These are phyloP conservation scores for Acyrthosiphon pisum DNA, from an alignment of 1,140 invertebrate genomes.

Conservation along the genomic window DNA sequence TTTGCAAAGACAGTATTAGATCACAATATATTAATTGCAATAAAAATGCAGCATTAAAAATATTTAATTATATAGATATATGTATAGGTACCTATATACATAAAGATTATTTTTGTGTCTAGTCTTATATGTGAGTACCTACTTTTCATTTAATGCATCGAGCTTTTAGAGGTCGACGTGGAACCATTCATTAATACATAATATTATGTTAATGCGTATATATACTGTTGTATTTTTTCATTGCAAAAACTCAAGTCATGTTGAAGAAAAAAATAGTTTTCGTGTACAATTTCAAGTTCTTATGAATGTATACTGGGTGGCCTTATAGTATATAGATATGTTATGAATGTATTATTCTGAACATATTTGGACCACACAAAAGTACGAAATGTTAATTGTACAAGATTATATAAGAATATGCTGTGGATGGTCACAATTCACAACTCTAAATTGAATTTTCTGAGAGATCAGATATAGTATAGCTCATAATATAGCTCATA, in stretches of 20 bases:
- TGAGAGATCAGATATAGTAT: background rate
- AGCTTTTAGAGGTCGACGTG: background rate
- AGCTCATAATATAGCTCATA: background rate
- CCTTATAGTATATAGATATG: background rate
- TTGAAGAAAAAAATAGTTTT: background rate
- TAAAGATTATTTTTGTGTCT: background rate
- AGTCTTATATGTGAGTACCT: background rate
- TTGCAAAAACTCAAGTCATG: background rate
- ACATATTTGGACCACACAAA: background rate
- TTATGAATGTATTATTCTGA: background rate
- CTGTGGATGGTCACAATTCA: background rate
- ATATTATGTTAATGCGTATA: background rate
- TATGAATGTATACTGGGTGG: constrained; percentile 6
- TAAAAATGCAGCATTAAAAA: constrained; percentile 33
- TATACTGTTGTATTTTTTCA: background rate
- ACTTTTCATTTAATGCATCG: background rate
- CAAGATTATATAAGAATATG: background rate
- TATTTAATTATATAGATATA: constrained; percentile 13
- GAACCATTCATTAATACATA: background rate
- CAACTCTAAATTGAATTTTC: background rate
- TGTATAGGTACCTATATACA: background rate
- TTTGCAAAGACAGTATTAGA: constrained; percentile 32
- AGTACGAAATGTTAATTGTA: background rate
- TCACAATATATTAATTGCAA: constrained; percentile 39
- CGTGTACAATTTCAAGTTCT: background rate